Percentiles rank a stretch among this genome's conserved stretches.
Conservation (phyloP, 1,140 invertebrate species). For the Anastrepha obliqua region DNA sequence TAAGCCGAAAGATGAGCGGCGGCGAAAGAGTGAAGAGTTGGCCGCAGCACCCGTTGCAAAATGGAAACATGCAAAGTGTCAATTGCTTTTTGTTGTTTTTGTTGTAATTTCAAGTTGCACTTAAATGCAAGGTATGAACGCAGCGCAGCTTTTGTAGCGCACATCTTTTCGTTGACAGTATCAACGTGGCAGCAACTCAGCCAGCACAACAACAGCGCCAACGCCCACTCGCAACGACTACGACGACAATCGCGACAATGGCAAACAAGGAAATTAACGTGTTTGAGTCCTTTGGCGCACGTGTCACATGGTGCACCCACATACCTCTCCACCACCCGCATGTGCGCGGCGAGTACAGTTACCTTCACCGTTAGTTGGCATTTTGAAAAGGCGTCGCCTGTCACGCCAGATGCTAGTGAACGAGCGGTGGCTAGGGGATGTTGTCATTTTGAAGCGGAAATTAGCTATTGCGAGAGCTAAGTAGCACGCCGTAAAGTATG, state of each 20-base stretch:
- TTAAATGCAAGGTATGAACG: neutral
- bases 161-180: neutral
- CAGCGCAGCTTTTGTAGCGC: neutral
- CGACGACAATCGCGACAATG: neutral
- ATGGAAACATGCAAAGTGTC: neutral
- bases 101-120: constrained; percentile 35
- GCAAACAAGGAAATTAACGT: constrained; percentile 5
- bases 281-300: neutral
- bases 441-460: constrained; percentile 18
- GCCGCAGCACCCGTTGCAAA: neutral
- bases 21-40: neutral
- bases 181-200: neutral
- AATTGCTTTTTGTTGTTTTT: neutral
- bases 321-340: neutral
- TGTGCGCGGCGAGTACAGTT: neutral
- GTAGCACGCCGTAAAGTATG: neutral
- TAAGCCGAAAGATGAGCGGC: neutral
- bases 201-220: neutral
- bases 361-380: neutral
- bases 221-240: neutral
- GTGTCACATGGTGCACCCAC: neutral
- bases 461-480: neutral
- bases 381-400: neutral
- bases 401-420: neutral
- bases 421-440: no score